Percentiles rank a stretch among this genome's conserved stretches.
phyloP scores from a whole-genome alignment of 2,888 invertebrate species.

The Eristalis pertinax region DNA sequence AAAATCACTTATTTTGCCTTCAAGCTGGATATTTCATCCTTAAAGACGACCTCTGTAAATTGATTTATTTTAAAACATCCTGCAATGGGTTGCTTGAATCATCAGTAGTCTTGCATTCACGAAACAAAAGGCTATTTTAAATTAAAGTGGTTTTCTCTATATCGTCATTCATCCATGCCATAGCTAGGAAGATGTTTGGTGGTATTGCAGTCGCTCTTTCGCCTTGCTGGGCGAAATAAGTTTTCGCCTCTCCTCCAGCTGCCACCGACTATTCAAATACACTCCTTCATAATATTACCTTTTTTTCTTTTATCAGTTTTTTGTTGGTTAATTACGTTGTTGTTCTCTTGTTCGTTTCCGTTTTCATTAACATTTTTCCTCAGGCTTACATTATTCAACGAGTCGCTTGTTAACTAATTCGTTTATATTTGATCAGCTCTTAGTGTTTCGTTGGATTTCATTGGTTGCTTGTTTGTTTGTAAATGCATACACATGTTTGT shows the following conservation, averaged over 20 bases:
- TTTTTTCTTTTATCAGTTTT: neutral
- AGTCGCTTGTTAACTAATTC: slow-evolving; percentile 20
- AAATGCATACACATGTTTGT: neutral
- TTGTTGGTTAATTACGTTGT: neutral
- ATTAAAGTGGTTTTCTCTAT: slow-evolving; percentile 5
- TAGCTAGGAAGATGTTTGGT: neutral
- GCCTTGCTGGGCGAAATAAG: slow-evolving; percentile 1
- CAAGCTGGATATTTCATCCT: neutral
- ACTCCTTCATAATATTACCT: neutral
- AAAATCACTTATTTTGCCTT: neutral
- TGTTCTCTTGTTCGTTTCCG: neutral
- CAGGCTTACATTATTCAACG: neutral
- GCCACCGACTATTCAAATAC: neutral
- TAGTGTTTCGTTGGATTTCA: neutral
- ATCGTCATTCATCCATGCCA: slow-evolving; percentile 16
- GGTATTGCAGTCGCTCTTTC: neutral
- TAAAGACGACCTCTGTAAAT: neutral
- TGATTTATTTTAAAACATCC: neutral
- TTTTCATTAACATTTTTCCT: slow-evolving; percentile 13
- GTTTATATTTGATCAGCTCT: slow-evolving; percentile 40
- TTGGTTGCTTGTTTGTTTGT: neutral
- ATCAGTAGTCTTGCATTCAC: neutral
- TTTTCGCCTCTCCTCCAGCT: neutral
- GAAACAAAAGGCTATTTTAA: neutral
- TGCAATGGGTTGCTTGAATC: neutral